Percentiles rank a stretch among this genome's conserved stretches.
These are phyloP conservation scores for Rissa tridactyla DNA, from an alignment of 2,113 vertebrate species.

Conservation along the genomic window DNA sequence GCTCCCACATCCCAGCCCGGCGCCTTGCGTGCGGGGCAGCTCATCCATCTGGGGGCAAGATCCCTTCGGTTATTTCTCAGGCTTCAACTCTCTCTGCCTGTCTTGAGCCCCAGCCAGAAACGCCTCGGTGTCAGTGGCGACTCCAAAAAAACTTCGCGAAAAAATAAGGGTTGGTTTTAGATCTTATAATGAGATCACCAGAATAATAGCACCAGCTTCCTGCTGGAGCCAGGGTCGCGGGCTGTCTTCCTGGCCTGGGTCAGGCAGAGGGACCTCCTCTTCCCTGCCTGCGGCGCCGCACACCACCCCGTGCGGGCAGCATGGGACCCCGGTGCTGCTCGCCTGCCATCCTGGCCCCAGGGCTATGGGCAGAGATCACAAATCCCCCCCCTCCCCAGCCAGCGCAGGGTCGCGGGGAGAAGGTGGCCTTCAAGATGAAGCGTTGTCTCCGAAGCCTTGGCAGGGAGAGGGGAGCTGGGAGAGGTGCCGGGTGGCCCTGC, in stretches of 20 bases:
- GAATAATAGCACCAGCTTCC: constrained; percentile 66
- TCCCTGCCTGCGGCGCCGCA: neutral
- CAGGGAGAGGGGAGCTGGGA: neutral
- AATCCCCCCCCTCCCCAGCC: neutral
- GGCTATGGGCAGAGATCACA: neutral
- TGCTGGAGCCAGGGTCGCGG: constrained; percentile 52
- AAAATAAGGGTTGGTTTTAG: constrained; percentile 17
- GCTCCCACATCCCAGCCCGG: constrained; percentile 57
- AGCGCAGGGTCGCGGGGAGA: neutral
- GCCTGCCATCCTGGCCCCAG: fast-evolving
- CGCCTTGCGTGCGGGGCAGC: constrained; percentile 59
- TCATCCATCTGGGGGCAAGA: constrained; percentile 66
- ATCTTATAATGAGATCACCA: constrained; percentile 63
- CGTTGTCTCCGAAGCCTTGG: neutral
- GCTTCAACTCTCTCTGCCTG: constrained; percentile 22
- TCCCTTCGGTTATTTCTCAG: constrained; percentile 37
- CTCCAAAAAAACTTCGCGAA: neutral
- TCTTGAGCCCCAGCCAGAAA: constrained; percentile 51
- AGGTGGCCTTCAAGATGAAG: fast-evolving
- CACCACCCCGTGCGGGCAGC: neutral
- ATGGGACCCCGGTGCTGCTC: neutral
- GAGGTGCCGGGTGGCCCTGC: neutral
- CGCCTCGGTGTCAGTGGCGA: constrained; percentile 15
- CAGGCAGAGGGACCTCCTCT: constrained; percentile 16
- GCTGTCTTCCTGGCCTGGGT: constrained; percentile 43